phyloP scores from a whole-genome alignment of 2,797 vertebrate species.

The Acrossocheilus wenchowensis region DNA sequence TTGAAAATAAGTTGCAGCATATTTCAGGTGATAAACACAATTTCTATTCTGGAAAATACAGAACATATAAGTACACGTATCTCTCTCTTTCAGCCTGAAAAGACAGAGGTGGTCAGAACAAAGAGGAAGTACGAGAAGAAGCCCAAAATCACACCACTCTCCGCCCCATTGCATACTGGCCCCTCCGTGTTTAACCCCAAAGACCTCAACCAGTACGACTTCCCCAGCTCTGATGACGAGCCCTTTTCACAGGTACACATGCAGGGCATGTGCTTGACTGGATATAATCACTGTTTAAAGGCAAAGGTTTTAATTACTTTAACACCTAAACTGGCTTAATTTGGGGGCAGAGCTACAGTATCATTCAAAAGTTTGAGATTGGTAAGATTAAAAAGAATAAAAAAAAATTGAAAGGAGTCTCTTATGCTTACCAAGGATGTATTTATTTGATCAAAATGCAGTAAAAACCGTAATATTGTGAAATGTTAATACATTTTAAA shows the following conservation, averaged over 20 bases:
- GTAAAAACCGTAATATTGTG: not conserved
- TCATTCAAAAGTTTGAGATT: not conserved
- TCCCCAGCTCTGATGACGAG: conserved; percentile 98
- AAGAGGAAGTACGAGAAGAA: conserved; percentile 99
- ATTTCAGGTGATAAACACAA: not conserved
- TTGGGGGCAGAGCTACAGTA: not conserved
- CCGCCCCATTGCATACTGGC: conserved; percentile 84
- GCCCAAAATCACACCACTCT: conserved; percentile 89
- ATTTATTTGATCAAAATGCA: not conserved
- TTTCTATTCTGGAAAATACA: not conserved
- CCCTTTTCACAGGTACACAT: conserved; percentile 88
- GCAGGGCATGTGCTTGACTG: not conserved
- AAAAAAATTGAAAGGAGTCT: no score
- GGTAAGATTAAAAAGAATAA: no score
- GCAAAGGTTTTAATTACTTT: not conserved
- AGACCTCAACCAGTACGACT: conserved; percentile 99
- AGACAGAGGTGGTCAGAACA: conserved; percentile 89
- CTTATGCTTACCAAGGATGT: no score
- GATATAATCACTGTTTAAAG: not conserved
- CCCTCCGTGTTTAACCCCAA: conserved; percentile 94
- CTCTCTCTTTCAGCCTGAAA: conserved; percentile 84
- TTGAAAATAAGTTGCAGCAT: no score
- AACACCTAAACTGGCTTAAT: not conserved
- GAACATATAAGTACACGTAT: not conserved
- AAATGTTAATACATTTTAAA: not conserved